A percentile compares a stretch with the other conserved stretches of the same genome.
Evolutionary conservation across 2,113 vertebrate genomes (phyloP).

Genomic region (Xenotilapia caudafasciata): DNA sequence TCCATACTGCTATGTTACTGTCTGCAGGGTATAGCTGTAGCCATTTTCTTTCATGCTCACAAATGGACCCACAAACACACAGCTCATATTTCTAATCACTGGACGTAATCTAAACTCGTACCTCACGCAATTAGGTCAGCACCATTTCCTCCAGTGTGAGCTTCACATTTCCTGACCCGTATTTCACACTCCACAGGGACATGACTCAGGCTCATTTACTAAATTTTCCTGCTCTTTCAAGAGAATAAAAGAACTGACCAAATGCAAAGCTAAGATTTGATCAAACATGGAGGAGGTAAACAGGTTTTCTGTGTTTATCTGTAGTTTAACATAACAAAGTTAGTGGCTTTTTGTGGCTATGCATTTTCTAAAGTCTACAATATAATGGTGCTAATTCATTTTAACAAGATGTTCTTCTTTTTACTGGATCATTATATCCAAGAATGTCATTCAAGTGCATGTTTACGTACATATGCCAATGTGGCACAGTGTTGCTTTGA

Average conservation of each 20-base stretch:
- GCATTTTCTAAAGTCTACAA: not conserved
- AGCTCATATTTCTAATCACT: constrained; percentile 6
- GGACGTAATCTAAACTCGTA: constrained; percentile 17
- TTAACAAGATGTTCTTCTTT: not conserved
- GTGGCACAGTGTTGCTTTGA: not conserved
- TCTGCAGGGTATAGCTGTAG: not conserved
- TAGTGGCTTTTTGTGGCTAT: not conserved
- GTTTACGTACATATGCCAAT: not conserved
- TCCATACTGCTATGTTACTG: not conserved
- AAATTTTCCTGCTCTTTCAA: not conserved
- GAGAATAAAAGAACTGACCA: not conserved
- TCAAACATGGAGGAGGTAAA: not conserved
- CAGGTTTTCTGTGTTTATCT: not conserved
- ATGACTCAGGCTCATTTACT: not conserved
- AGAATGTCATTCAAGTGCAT: not conserved
- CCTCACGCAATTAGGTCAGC: constrained; percentile 11
- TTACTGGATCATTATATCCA: not conserved
- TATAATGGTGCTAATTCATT: not conserved
- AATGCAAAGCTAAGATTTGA: not conserved
- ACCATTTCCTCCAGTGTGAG: constrained; percentile 8
- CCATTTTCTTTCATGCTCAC: not conserved
- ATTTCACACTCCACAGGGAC: constrained; percentile 6
- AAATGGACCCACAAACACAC: not conserved
- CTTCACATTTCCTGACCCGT: not conserved
- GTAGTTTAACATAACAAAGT: not conserved